Conservation (phyloP, 2,113 vertebrate species). For the Proterorhinus semilunaris region DNA sequence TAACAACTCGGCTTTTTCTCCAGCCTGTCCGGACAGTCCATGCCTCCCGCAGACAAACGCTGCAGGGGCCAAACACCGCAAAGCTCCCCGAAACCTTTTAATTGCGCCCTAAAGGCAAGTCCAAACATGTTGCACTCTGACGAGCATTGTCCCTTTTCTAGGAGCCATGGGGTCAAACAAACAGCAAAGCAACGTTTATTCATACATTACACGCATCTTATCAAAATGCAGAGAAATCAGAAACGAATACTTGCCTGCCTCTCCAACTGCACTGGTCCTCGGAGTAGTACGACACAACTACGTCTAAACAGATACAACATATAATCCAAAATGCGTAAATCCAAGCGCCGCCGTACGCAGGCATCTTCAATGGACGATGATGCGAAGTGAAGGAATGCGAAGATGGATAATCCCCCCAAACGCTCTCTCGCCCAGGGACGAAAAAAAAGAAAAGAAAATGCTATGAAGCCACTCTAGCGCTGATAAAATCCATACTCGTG, state of each 20-base stretch:
- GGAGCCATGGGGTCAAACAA: neutral
- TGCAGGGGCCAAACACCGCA: slow-evolving; percentile 32
- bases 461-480: slow-evolving; percentile 28
- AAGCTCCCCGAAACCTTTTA: slow-evolving; percentile 40
- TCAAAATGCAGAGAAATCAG: neutral
- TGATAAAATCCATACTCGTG: slow-evolving; percentile 49
- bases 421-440: neutral
- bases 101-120: slow-evolving; percentile 36
- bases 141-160: neutral
- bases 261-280: slow-evolving; percentile 88
- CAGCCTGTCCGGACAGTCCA: slow-evolving; percentile 47
- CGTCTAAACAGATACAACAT: slow-evolving; percentile 58
- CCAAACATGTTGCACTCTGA: slow-evolving; percentile 34
- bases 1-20: slow-evolving; percentile 1
- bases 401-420: slow-evolving; percentile 25
- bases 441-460: neutral
- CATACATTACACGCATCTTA: neutral
- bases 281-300: slow-evolving; percentile 66
- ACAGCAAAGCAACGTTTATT: slow-evolving; percentile 16
- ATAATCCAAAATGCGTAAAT: slow-evolving; percentile 72
- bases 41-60: slow-evolving; percentile 52
- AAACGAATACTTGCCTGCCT: slow-evolving; percentile 77
- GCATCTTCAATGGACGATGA: slow-evolving; percentile 50
- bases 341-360: slow-evolving; percentile 29
- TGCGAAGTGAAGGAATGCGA: neutral